Base-by-base conservation (phyloP, 2,113 vertebrate genomes). In the Sialia sialis region DNA sequence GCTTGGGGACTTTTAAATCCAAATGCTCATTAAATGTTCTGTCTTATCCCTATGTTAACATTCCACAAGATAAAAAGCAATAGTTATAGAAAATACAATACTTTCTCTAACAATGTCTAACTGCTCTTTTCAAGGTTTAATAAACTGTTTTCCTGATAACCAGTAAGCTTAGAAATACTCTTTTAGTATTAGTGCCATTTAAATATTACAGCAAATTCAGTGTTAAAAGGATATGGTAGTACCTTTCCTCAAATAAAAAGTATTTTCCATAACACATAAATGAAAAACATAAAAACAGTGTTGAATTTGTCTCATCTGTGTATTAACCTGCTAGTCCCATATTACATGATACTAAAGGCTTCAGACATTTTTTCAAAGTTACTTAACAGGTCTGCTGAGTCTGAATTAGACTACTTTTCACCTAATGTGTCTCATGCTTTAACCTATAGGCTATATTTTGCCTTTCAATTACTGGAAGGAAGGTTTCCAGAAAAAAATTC, bases 21-120 rank as follows among this genome's bases (percentile, higher is more conserved):
- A 84, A 90, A 92, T 90, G 55, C 72, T 88, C 76, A 89, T 93
- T 93, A 93, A 88, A 70, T 59, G 56, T 81, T 88, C 76, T 88
- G 11, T 74, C 38, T 46, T 88, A 63, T 49, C 21, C 18, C 43
- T 13, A 0, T 48, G 16, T 84, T 83, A 84, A 89, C 68, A 92
- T 90, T 83, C 39, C 75, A 77, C 43, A 30, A 77, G 72, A 90
- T 81, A 63, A 93, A 78, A 90, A 74, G 38, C 63, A 86, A 29
- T 29, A 63, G 39, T 20, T 80, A 25, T 16, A 69, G 52, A 81
- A 93, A 95, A 92, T n/a, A 38, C 2, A 77, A 36, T 23, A 27
- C 13, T 63, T 27, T 48, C 36, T 27, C 26, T 58, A 66, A 41
- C 32, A 62, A 67, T 18, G 13, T 54, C 19, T 88, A 49, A 41